Evolutionary conservation across 2,888 invertebrate species (phyloP).

Genomic region (Erebia epiphron): DNA sequence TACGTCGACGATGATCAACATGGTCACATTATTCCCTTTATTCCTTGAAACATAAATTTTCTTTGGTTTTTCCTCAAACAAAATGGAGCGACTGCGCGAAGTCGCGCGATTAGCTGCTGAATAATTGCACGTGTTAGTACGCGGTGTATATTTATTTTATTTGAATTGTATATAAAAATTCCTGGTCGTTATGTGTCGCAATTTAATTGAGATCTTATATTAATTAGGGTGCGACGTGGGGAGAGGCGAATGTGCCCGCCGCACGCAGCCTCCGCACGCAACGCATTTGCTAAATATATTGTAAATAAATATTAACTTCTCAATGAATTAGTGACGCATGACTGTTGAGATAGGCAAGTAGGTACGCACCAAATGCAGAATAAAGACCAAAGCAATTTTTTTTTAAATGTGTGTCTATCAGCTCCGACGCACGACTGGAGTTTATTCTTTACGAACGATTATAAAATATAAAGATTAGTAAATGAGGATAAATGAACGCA

Average conservation of each 20-base stretch:
- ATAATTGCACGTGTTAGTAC: conserved; percentile 17
- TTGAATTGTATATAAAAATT: conserved; percentile 60
- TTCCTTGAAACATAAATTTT: neutral
- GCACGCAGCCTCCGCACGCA: conserved; percentile 78
- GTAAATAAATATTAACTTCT: conserved; percentile 45
- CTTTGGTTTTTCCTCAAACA: neutral
- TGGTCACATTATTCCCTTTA: neutral
- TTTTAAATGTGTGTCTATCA: too few relatives aligned
- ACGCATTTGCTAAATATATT: conserved; percentile 42
- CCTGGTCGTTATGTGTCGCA: conserved; percentile 78
- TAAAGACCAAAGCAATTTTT: too few relatives aligned
- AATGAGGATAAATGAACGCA: too few relatives aligned
- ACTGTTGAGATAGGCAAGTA: conserved; percentile 12
- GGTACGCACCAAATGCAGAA: neutral
- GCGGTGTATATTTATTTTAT: conserved; percentile 23
- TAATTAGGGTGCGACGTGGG: conserved; percentile 80
- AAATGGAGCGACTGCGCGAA: neutral
- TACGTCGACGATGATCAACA: too few relatives aligned
- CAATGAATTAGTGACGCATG: conserved; percentile 42
- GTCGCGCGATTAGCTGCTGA: conserved; percentile 9
- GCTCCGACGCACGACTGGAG: too few relatives aligned
- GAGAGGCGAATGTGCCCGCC: conserved; percentile 73
- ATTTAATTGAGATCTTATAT: conserved; percentile 84
- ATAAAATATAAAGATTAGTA: too few relatives aligned
- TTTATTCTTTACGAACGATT: too few relatives aligned